Percentiles rank a stretch among this genome's conserved stretches.
Conservation (phyloP, 2,113 vertebrate genomes). For the Oncorhynchus tshawytscha region DNA sequence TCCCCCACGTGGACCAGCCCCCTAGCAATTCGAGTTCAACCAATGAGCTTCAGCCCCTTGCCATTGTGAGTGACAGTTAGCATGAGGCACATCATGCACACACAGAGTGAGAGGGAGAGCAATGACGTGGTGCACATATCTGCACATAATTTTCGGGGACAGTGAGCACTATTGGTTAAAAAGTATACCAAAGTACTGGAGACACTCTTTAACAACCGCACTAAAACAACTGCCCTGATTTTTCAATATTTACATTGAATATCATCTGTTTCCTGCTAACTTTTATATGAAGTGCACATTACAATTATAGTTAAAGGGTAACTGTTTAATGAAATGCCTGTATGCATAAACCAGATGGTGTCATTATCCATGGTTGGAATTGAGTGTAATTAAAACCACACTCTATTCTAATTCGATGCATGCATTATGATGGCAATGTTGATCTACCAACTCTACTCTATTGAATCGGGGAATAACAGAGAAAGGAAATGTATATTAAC, state of each 20-base stretch:
- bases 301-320: neutral
- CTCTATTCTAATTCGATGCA: neutral
- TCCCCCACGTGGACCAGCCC: too few species aligned
- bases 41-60: too few species aligned
- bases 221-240: slow-evolving; percentile 1
- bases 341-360: slow-evolving; percentile 20
- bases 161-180: too few species aligned
- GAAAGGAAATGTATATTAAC: slow-evolving; percentile 29
- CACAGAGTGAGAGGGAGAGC: too few species aligned
- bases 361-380: neutral
- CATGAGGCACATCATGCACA: too few species aligned
- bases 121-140: too few species aligned
- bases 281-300: slow-evolving; percentile 5
- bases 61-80: too few species aligned
- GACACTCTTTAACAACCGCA: neutral
- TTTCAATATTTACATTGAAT: slow-evolving; percentile 17
- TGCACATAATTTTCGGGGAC: too few species aligned
- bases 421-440: neutral
- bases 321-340: too few species aligned
- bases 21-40: too few species aligned
- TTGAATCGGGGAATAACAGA: slow-evolving; percentile 15
- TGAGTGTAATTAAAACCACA: neutral
- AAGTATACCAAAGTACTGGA: too few species aligned
- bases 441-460: neutral
- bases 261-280: slow-evolving; percentile 7